These are phyloP conservation scores for Marronus borbonicus DNA, from an alignment of 2,888 invertebrate species.

Conservation along the genomic window DNA sequence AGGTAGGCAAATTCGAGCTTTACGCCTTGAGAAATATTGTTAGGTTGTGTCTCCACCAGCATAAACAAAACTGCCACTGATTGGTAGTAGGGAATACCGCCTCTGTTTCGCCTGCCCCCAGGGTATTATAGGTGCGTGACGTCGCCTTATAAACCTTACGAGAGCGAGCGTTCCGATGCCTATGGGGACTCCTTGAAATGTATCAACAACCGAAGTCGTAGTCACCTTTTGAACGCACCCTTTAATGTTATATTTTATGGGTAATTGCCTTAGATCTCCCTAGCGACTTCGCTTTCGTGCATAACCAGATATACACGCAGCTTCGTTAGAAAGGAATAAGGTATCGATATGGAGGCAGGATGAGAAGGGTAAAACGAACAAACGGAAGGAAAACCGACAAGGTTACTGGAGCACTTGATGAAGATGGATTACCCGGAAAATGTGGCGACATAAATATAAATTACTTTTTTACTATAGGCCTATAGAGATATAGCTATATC, in stretches of 20 bases:
- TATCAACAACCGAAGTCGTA: slow-evolving; percentile 36
- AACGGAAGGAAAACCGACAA: slow-evolving; percentile 8
- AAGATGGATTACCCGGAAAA: slow-evolving; percentile 28
- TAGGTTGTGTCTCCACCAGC: slow-evolving; percentile 16
- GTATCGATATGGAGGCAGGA: background rate
- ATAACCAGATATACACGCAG: background rate
- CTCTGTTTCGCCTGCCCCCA: background rate
- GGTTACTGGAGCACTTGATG: background rate
- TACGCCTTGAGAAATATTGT: slow-evolving; percentile 9
- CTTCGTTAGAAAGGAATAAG: background rate
- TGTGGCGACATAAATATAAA: slow-evolving; percentile 14
- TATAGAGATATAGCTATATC: background rate
- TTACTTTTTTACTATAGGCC: slow-evolving; percentile 7
- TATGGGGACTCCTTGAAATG: slow-evolving; percentile 26
- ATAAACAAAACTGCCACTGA: slow-evolving; percentile 30
- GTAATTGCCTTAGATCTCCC: slow-evolving; percentile 41
- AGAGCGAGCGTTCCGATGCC: slow-evolving; percentile 8
- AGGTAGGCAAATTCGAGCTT: slow-evolving; percentile 23
- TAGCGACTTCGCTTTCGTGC: slow-evolving; percentile 2
- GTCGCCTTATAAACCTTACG: slow-evolving; percentile 29
- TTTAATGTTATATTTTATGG: slow-evolving; percentile 40
- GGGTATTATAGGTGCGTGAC: slow-evolving; percentile 24
- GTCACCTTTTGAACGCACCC: slow-evolving; percentile 40
- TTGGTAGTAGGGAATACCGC: background rate
- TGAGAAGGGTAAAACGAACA: background rate